phyloP scores from a whole-genome alignment of 2,888 invertebrate species.

The Eupithecia dodoneata region DNA sequence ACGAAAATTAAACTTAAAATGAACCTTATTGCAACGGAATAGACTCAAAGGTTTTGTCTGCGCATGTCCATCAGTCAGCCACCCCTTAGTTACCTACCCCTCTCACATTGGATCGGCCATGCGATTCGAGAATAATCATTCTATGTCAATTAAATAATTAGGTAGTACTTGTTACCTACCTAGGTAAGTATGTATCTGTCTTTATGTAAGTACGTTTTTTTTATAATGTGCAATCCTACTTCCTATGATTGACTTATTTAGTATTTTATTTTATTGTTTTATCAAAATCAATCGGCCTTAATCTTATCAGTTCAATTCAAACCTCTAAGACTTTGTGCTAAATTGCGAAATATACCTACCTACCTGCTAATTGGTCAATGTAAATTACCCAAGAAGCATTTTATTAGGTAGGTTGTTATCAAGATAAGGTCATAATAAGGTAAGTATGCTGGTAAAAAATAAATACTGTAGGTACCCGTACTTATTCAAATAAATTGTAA shows the following conservation, averaged over 20 bases:
- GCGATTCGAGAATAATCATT: constrained; percentile 9
- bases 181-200: not conserved
- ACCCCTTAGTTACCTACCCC: constrained; percentile 26
- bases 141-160: not conserved
- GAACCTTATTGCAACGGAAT: constrained; percentile 8
- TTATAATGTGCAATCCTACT: not conserved
- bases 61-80: constrained; percentile 26
- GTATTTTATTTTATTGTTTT: too few relatives aligned
- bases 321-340: not conserved
- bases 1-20: not conserved
- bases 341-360: not conserved
- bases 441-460: not conserved
- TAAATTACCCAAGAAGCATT: not conserved
- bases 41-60: constrained; percentile 11
- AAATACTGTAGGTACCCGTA: not conserved
- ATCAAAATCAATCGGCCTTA: too few relatives aligned
- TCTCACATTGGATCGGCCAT: constrained; percentile 9
- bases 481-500: too few relatives aligned
- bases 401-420: not conserved
- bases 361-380: too few relatives aligned
- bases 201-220: not conserved
- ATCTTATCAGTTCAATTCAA: too few relatives aligned
- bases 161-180: not conserved
- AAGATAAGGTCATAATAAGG: not conserved
- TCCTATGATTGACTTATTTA: not conserved